These are phyloP conservation scores for Microchirus variegatus DNA, from an alignment of 2,797 vertebrate species.

Conservation along the genomic window DNA sequence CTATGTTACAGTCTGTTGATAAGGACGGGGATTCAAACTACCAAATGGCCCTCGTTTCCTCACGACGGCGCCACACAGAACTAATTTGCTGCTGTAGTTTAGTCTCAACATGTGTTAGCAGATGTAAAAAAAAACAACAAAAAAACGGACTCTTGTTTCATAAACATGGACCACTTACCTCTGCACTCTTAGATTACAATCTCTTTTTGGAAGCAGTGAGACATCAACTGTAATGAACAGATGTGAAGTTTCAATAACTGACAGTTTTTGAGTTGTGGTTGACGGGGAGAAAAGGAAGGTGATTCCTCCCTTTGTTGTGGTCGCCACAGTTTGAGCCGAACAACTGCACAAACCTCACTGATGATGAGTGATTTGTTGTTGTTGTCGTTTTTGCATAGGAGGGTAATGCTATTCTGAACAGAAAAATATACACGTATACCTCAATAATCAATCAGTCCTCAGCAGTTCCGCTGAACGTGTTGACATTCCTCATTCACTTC, in stretches of 20 bases:
- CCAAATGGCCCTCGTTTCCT: constrained; percentile 25
- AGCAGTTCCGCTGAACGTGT: constrained; percentile 48
- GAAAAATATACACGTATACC: constrained; percentile 69
- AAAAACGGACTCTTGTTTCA: constrained; percentile 40
- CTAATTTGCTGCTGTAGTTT: constrained; percentile 52
- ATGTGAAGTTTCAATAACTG: constrained; percentile 38
- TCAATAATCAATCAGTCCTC: constrained; percentile 70
- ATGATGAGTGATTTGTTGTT: constrained; percentile 39
- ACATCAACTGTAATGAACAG: constrained; percentile 19
- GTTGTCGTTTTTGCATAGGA: neutral
- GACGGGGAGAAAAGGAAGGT: constrained; percentile 21
- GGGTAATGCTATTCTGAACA: constrained; percentile 32
- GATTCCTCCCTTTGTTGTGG: constrained; percentile 24
- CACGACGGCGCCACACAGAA: constrained; percentile 18
- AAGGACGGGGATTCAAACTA: constrained; percentile 30
- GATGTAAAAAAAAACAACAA: constrained; percentile 31
- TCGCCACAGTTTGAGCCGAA: constrained; percentile 21
- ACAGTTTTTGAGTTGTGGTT: too few relatives aligned
- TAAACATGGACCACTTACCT: constrained; percentile 52
- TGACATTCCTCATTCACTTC: constrained; percentile 24
- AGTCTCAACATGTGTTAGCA: constrained; percentile 19
- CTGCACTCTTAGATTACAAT: constrained; percentile 38
- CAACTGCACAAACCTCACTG: constrained; percentile 56
- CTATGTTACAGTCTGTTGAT: constrained; percentile 24
- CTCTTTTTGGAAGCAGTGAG: constrained; percentile 38